Percentiles rank a stretch among this genome's conserved stretches.
Evolutionary conservation across 2,113 vertebrate species (phyloP).

Genomic region (Chinchilla lanigera): DNA sequence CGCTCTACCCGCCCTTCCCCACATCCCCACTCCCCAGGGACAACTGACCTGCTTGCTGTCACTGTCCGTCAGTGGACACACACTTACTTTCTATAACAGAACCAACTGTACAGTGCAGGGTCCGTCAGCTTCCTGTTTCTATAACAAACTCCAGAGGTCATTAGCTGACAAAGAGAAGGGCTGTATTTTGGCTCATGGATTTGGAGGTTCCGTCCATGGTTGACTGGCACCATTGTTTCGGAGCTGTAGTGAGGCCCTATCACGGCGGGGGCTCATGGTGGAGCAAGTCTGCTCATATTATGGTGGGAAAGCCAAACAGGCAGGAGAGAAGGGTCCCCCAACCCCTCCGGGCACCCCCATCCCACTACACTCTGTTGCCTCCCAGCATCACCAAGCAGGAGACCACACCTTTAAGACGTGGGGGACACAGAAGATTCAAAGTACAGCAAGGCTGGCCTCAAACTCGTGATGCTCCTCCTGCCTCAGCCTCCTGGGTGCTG

Average conservation of each 20-base stretch:
- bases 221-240: too few relatives aligned
- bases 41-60: neutral
- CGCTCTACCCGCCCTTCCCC: neutral
- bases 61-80: neutral
- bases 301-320: too few relatives aligned
- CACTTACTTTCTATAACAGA: neutral
- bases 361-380: neutral
- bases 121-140: neutral
- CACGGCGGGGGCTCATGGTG: too few relatives aligned
- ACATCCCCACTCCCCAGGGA: neutral
- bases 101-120: neutral
- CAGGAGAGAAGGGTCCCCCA: too few relatives aligned
- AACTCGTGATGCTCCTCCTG: neutral
- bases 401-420: neutral
- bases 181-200: neutral
- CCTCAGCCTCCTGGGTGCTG: neutral
- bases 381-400: neutral
- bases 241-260: too few relatives aligned
- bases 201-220: too few relatives aligned
- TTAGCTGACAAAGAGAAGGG: neutral
- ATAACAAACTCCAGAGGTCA: neutral
- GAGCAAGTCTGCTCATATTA: too few relatives aligned
- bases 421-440: neutral
- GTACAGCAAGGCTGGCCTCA: neutral
- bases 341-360: too few relatives aligned